Percentiles rank a stretch among this genome's conserved stretches.
phyloP scores from a whole-genome alignment of 2,797 vertebrate species.

The Oreochromis grahami region DNA sequence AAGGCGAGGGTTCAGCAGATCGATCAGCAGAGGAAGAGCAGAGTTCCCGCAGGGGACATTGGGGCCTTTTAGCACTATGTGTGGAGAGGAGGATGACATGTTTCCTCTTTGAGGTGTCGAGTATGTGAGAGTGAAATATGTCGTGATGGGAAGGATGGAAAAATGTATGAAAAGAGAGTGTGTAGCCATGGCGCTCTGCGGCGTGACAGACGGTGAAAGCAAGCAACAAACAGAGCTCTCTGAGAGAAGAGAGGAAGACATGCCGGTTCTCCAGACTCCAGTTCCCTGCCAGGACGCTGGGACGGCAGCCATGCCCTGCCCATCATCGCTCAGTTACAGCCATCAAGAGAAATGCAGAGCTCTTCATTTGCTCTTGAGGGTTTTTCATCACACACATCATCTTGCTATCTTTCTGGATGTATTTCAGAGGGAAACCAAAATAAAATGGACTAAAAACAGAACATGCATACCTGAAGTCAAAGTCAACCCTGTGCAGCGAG shows the following conservation, averaged over 20 bases:
- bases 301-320: slow-evolving; percentile 60
- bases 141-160: slow-evolving; percentile 28
- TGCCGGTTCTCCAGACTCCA: slow-evolving; percentile 61
- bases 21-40: slow-evolving; percentile 63
- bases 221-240: slow-evolving; percentile 65
- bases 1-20: slow-evolving; percentile 54
- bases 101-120: slow-evolving; percentile 52
- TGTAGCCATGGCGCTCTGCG: slow-evolving; percentile 43
- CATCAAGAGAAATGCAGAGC: slow-evolving; percentile 11
- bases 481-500: slow-evolving; percentile 27
- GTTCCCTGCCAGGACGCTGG: slow-evolving; percentile 52
- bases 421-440: slow-evolving; percentile 36
- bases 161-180: slow-evolving; percentile 43
- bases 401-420: slow-evolving; percentile 17
- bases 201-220: slow-evolving; percentile 68
- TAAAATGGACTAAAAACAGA: slow-evolving; percentile 19
- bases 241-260: slow-evolving; percentile 63
- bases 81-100: slow-evolving; percentile 61
- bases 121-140: slow-evolving; percentile 28
- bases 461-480: slow-evolving; percentile 39
- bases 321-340: slow-evolving; percentile 10
- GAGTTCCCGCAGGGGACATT: slow-evolving; percentile 32
- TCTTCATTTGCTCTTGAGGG: slow-evolving; percentile 27
- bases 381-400: slow-evolving; percentile 4
- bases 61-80: slow-evolving; percentile 64